A percentile compares a stretch with the other conserved stretches of the same genome.
Evolutionary conservation across 1,140 invertebrate species (phyloP).

Genomic region (Caenorhabditis remanei): DNA sequence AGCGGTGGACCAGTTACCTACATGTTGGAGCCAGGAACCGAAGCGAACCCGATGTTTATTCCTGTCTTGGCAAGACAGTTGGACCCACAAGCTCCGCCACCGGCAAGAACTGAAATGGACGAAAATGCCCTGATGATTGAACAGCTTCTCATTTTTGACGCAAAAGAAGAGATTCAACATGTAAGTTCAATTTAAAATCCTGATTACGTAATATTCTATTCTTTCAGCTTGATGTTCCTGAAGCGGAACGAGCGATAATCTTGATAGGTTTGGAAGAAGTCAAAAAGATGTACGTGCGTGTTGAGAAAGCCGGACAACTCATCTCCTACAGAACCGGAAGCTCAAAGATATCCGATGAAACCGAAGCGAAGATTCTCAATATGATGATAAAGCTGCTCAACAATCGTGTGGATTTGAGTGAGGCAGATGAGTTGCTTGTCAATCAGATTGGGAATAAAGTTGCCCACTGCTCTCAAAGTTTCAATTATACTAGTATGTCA

Average conservation of each 20-base stretch:
- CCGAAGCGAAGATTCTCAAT: background rate
- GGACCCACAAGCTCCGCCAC: too few species aligned
- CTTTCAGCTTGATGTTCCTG: background rate
- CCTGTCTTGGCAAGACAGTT: background rate
- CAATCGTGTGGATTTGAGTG: background rate
- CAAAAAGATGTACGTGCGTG: constrained; percentile 6
- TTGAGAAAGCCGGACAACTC: constrained; percentile 32
- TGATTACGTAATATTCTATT: background rate
- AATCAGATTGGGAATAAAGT: background rate
- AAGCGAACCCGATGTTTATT: background rate
- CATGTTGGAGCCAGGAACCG: background rate
- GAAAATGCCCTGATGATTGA: constrained; percentile 8
- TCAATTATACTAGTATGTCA: constrained; percentile 33
- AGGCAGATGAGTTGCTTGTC: background rate
- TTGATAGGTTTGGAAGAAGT: background rate
- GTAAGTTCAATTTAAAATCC: background rate
- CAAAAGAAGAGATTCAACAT: background rate
- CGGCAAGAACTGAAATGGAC: background rate
- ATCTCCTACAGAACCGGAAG: constrained; percentile 25
- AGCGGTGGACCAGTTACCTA: too few species aligned
- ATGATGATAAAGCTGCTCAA: background rate
- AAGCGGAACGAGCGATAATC: background rate
- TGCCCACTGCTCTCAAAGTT: background rate
- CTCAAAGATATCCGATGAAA: background rate
- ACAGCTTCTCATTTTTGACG: background rate